These are phyloP conservation scores for Neolamprologus devosi DNA, from an alignment of 2,113 vertebrate genomes.

Conservation along the genomic window DNA sequence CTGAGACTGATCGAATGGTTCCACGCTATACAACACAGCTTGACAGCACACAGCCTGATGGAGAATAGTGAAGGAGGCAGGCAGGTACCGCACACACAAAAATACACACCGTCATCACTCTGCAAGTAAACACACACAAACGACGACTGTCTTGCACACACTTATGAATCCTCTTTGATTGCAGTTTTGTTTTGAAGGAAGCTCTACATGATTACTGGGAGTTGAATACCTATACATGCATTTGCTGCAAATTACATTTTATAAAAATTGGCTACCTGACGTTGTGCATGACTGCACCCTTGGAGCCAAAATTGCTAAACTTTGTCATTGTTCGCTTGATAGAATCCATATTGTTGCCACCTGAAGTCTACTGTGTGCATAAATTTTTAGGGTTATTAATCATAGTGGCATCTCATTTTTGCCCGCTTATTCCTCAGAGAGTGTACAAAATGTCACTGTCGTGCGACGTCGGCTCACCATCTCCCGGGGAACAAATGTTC, in stretches of 20 bases:
- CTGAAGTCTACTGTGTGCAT: slow-evolving; percentile 10
- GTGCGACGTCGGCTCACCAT: neutral
- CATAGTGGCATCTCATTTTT: slow-evolving; percentile 51
- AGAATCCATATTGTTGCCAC: slow-evolving; percentile 5
- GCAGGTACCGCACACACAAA: neutral
- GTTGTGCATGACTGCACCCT: neutral
- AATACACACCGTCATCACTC: neutral
- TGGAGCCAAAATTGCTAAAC: slow-evolving; percentile 14
- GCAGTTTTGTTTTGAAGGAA: neutral
- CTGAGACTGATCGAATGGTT: slow-evolving; percentile 39
- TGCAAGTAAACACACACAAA: neutral
- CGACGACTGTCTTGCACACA: neutral
- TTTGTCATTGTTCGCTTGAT: slow-evolving; percentile 8
- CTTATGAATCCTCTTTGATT: neutral
- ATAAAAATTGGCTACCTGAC: neutral
- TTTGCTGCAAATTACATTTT: slow-evolving; percentile 2
- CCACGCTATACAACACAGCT: neutral
- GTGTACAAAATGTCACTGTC: slow-evolving; percentile 3
- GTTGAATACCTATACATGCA: neutral
- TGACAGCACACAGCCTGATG: slow-evolving; percentile 30
- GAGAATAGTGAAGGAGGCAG: neutral
- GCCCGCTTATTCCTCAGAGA: slow-evolving; percentile 9
- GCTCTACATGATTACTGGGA: neutral
- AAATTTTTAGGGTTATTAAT: slow-evolving; percentile 45
- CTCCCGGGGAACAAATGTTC: slow-evolving; percentile 29